Conservation (phyloP, 2,888 invertebrate species). For the Mylabris sibirica region DNA sequence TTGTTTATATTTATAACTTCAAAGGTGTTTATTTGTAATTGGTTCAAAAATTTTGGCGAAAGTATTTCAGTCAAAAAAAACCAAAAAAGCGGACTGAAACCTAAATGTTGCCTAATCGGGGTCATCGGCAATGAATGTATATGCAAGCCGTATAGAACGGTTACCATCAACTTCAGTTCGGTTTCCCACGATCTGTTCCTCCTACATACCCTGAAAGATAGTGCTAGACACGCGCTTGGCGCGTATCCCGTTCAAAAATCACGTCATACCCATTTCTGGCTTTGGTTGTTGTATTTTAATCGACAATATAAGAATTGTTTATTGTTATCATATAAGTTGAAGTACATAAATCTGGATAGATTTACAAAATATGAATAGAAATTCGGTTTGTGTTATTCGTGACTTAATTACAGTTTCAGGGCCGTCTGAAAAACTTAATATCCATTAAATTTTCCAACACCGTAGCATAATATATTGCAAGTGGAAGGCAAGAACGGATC, state of each 20-base stretch:
- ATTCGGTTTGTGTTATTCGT: constrained; percentile 33
- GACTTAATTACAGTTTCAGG: constrained; percentile 47
- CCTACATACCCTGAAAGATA: constrained; percentile 59
- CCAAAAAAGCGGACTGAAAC: not conserved
- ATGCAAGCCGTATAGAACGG: constrained; percentile 43
- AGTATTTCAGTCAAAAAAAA: not conserved
- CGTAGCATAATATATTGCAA: constrained; percentile 40
- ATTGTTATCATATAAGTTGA: not conserved
- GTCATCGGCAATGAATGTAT: constrained; percentile 28
- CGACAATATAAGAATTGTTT: not conserved
- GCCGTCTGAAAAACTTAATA: constrained; percentile 47
- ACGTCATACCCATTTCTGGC: constrained; percentile 5
- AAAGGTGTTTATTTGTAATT: not conserved
- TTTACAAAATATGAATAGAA: not conserved
- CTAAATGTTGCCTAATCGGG: constrained; percentile 8
- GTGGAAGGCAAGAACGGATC: constrained; percentile 24
- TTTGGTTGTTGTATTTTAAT: not conserved
- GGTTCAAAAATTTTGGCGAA: not conserved
- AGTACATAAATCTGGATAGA: too few relatives aligned
- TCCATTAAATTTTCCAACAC: constrained; percentile 49
- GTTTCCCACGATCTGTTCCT: constrained; percentile 51
- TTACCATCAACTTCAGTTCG: constrained; percentile 49
- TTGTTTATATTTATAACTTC: constrained; percentile 20
- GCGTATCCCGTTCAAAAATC: constrained; percentile 11
- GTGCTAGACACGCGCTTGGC: constrained; percentile 58